These are phyloP conservation scores for Antechinus flavipes DNA, from an alignment of 2,113 vertebrate species.

Conservation along the genomic window DNA sequence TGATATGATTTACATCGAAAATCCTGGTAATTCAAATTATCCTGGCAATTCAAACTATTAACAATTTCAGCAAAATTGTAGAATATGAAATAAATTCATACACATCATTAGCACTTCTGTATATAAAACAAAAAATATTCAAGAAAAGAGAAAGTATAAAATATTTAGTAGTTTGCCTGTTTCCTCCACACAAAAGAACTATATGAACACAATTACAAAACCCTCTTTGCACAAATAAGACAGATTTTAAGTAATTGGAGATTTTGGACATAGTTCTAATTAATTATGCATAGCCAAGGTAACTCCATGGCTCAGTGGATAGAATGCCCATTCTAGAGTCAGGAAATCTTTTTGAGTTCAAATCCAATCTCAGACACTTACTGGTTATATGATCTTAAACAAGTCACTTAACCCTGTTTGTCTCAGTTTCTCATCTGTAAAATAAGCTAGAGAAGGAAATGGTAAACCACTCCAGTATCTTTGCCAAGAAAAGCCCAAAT, in stretches of 20 bases:
- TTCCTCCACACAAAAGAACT: not conserved
- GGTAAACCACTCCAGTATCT: not conserved
- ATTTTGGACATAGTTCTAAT: not conserved
- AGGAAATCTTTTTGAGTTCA: not conserved
- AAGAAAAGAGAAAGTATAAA: not conserved
- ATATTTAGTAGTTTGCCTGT: not conserved
- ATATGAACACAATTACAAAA: not conserved
- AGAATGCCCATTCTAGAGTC: not conserved
- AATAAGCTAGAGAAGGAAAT: not conserved
- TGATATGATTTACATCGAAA: not conserved
- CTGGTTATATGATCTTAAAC: no score
- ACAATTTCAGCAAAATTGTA: not conserved
- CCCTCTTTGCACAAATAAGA: not conserved
- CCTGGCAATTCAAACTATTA: not conserved
- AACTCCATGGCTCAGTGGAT: not conserved
- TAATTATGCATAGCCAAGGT: not conserved
- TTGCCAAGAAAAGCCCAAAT: not conserved
- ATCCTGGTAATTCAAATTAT: not conserved
- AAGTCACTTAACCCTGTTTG: not conserved
- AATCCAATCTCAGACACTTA: not conserved
- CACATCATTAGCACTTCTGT: not conserved
- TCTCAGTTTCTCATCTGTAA: not conserved
- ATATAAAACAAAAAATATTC: not conserved
- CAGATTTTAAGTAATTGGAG: not conserved
- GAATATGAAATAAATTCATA: not conserved